Conservation (phyloP, 2,797 vertebrate species). For the Chrysolophus pictus region DNA sequence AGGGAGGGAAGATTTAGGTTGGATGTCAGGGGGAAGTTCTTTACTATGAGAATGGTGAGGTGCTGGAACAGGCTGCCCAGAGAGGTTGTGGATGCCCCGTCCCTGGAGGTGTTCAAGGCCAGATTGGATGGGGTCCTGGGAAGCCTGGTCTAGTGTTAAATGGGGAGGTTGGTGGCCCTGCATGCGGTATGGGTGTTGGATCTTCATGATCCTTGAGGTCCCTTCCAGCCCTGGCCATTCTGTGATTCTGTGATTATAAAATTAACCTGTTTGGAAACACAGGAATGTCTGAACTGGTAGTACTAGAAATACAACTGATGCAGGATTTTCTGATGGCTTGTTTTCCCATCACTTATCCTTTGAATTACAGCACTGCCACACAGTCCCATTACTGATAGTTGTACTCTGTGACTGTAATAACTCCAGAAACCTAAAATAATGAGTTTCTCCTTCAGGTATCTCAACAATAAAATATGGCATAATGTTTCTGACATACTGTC, state of each 20-base stretch:
- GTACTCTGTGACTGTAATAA: not conserved
- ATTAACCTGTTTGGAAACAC: not conserved
- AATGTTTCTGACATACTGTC: not conserved
- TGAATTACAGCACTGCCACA: not conserved
- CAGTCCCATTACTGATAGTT: not conserved
- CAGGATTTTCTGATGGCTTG: not conserved
- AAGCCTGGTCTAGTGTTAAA: no score
- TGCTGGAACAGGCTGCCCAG: no score
- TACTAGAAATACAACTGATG: not conserved
- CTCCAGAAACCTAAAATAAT: not conserved
- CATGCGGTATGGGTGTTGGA: no score
- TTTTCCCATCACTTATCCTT: not conserved
- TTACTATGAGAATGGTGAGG: no score
- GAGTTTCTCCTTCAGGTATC: not conserved
- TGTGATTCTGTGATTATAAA: not conserved
- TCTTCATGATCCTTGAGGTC: no score
- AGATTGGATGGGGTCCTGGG: no score
- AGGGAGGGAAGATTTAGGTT: no score
- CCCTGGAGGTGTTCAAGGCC: no score
- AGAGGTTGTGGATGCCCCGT: no score
- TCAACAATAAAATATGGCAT: not conserved
- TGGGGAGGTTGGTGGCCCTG: no score
- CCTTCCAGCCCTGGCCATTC: no score
- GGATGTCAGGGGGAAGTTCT: no score
- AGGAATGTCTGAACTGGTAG: not conserved